phyloP scores from a whole-genome alignment of 2,113 vertebrate genomes.

The Sterna hirundo region DNA sequence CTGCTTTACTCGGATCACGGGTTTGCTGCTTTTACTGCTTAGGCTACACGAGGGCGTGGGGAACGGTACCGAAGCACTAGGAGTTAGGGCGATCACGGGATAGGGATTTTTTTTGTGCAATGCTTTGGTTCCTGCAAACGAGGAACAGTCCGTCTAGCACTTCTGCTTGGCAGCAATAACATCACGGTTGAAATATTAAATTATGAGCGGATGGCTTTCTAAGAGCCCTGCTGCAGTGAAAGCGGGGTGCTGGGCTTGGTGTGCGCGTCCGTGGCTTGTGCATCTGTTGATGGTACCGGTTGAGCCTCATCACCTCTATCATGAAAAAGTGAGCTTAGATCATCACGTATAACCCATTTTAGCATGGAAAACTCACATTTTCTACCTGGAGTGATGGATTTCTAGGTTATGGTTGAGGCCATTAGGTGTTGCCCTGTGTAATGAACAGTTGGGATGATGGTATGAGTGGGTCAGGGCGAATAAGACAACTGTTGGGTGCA shows the following conservation, averaged over 20 bases:
- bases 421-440: background rate
- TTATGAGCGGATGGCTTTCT: background rate
- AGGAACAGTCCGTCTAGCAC: background rate
- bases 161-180: background rate
- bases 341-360: background rate
- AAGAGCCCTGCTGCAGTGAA: background rate
- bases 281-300: background rate
- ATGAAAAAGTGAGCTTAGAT: background rate
- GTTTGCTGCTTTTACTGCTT: background rate
- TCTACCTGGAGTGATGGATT: background rate
- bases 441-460: accelerated
- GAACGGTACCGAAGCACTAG: background rate
- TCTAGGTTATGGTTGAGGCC: background rate
- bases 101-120: background rate
- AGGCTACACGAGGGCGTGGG: accelerated
- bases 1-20: background rate
- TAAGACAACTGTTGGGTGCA: background rate
- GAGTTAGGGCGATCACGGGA: background rate
- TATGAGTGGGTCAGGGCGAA: background rate
- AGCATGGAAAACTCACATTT: background rate
- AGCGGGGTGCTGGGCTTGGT: background rate
- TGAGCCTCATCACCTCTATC: background rate
- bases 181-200: background rate
- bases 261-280: accelerated
- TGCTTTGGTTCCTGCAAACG: background rate